These are phyloP conservation scores for Pinna nobilis DNA, from an alignment of 1,140 invertebrate genomes.

Conservation along the genomic window DNA sequence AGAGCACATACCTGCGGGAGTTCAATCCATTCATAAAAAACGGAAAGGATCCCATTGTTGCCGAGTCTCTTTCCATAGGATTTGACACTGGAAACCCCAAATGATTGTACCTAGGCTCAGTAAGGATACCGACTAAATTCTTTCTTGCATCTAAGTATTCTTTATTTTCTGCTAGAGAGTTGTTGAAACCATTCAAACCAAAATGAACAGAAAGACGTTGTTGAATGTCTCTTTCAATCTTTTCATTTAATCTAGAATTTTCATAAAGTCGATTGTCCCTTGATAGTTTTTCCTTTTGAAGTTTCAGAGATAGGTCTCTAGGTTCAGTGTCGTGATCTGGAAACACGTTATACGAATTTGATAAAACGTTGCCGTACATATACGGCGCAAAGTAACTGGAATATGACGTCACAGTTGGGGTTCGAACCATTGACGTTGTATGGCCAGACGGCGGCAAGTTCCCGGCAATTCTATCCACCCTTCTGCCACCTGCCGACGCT, in stretches of 20 bases:
- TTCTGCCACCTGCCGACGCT: neutral
- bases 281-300: constrained; percentile 19
- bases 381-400: constrained; percentile 36
- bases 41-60: constrained; percentile 20
- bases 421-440: neutral
- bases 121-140: constrained; percentile 44
- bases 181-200: constrained; percentile 17
- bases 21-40: constrained; percentile 43
- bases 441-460: constrained; percentile 21
- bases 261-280: constrained; percentile 8
- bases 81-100: constrained; percentile 21
- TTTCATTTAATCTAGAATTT: constrained; percentile 1
- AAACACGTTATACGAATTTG: constrained; percentile 15
- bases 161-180: constrained; percentile 22
- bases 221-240: constrained; percentile 15
- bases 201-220: constrained; percentile 18
- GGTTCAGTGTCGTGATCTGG: constrained; percentile 31
- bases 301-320: constrained; percentile 28
- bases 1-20: constrained; percentile 30
- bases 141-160: constrained; percentile 41
- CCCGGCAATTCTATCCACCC: constrained; percentile 31
- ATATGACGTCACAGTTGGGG: constrained; percentile 16
- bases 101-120: constrained; percentile 34
- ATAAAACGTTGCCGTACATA: constrained; percentile 26
- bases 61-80: constrained; percentile 23